Evolutionary conservation across 2,797 vertebrate species (phyloP).

Genomic region (Xiphophorus birchmanni): DNA sequence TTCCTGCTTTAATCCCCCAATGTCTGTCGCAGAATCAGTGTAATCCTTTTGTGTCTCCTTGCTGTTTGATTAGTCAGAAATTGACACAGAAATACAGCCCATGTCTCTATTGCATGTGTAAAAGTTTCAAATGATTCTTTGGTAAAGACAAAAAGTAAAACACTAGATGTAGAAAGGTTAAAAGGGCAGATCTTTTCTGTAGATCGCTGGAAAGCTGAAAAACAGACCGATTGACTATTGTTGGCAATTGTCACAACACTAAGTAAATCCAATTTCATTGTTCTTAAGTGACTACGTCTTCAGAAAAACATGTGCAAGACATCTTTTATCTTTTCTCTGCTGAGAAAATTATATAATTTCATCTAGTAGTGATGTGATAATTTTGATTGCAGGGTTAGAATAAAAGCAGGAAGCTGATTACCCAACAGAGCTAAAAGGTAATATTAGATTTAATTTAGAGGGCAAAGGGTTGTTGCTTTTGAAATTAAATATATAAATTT

Average conservation of each 20-base stretch:
- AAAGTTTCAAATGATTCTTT: constrained; percentile 24
- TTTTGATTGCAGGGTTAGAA: neutral
- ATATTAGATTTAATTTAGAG: neutral
- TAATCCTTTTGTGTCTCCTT: constrained; percentile 17
- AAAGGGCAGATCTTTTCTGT: constrained; percentile 10
- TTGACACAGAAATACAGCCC: constrained; percentile 1
- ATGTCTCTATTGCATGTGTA: neutral
- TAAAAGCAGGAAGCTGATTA: neutral
- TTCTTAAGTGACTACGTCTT: neutral
- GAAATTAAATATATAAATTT: neutral
- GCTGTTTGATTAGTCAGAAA: constrained; percentile 23
- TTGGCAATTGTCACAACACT: constrained; percentile 26
- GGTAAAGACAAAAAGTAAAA: neutral
- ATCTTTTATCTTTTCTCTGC: neutral
- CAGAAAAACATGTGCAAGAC: neutral
- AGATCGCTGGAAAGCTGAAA: constrained; percentile 1
- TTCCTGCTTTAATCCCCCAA: constrained; percentile 29
- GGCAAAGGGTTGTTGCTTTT: neutral
- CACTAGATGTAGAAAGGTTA: neutral
- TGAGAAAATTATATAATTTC: neutral
- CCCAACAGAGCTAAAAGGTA: neutral
- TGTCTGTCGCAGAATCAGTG: constrained; percentile 20
- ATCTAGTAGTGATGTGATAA: neutral
- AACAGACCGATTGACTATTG: constrained; percentile 30
- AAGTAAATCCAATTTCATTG: constrained; percentile 2